Evolutionary conservation across 2,888 invertebrate species (phyloP).

Genomic region (Linnaemya vulpina): DNA sequence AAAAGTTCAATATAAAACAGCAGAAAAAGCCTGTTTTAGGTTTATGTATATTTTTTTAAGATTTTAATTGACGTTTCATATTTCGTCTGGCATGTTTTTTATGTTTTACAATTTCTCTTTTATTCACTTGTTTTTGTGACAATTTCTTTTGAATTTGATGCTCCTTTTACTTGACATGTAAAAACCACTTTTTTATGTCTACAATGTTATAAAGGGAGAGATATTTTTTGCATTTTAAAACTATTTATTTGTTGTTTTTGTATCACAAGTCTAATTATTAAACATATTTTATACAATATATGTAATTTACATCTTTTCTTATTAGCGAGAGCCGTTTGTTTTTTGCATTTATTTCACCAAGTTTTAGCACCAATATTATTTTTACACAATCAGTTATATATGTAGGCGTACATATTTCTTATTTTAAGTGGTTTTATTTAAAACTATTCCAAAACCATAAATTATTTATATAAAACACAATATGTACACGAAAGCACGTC

Average conservation of each 20-base stretch:
- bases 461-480: constrained; percentile 12
- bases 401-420: constrained; percentile 51
- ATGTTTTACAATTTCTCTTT: constrained; percentile 27
- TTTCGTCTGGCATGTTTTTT: constrained; percentile 44
- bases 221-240: neutral
- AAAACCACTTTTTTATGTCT: constrained; percentile 18
- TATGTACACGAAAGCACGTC: constrained; percentile 50
- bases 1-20: constrained; percentile 35
- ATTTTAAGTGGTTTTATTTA: constrained; percentile 33
- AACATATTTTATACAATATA: neutral
- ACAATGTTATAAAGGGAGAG: constrained; percentile 1
- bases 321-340: constrained; percentile 44
- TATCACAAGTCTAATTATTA: neutral
- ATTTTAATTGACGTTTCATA: constrained; percentile 58
- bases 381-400: constrained; percentile 64
- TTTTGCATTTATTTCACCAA: neutral
- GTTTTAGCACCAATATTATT: neutral
- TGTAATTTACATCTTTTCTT: constrained; percentile 13
- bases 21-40: constrained; percentile 38
- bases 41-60: constrained; percentile 30
- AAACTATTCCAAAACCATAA: constrained; percentile 6
- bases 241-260: constrained; percentile 17
- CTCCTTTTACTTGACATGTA: constrained; percentile 1
- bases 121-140: constrained; percentile 35
- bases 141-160: constrained; percentile 30